Evolutionary conservation across 2,888 invertebrate genomes (phyloP).

Genomic region (Ectobius pallidus): DNA sequence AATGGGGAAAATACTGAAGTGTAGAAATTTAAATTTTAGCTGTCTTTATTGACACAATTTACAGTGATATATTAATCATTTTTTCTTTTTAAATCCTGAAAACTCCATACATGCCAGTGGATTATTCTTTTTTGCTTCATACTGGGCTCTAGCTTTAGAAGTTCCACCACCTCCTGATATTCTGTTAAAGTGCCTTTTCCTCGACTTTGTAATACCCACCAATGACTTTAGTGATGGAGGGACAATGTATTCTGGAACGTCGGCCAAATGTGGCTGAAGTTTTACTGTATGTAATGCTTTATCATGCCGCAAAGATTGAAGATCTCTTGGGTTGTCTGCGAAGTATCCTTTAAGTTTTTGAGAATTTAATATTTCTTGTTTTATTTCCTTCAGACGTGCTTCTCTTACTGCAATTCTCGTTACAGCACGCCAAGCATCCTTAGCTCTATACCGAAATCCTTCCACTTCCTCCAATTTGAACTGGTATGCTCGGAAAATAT

Average conservation of each 20-base stretch:
- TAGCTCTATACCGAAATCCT: conserved; percentile 91
- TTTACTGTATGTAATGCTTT: conserved; percentile 85
- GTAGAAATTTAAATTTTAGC: too few species aligned
- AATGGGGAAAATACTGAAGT: too few species aligned
- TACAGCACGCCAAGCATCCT: conserved; percentile 94
- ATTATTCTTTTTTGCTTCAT: conserved; percentile 69
- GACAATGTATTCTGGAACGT: conserved; percentile 92
- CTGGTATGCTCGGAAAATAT: conserved; percentile 78
- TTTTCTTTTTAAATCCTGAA: conserved; percentile 60
- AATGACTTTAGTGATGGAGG: conserved; percentile 76
- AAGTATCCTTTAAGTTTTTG: conserved; percentile 92
- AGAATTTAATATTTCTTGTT: conserved; percentile 89
- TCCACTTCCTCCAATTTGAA: conserved; percentile 96
- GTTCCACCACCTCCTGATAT: conserved; percentile 45
- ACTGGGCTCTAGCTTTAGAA: conserved; percentile 55
- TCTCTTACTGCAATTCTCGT: conserved; percentile 93
- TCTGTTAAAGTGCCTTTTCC: conserved; percentile 16
- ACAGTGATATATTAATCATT: too few species aligned
- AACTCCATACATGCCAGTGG: conserved; percentile 71
- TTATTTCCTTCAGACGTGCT: conserved; percentile 94
- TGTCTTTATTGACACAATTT: too few species aligned
- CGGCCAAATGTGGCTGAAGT: conserved; percentile 81
- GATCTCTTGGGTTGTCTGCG: conserved; percentile 87
- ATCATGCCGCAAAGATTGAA: conserved; percentile 83
- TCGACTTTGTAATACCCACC: conserved; percentile 56